Conservation (phyloP, 2,888 invertebrate genomes). For the Formica aserva region DNA sequence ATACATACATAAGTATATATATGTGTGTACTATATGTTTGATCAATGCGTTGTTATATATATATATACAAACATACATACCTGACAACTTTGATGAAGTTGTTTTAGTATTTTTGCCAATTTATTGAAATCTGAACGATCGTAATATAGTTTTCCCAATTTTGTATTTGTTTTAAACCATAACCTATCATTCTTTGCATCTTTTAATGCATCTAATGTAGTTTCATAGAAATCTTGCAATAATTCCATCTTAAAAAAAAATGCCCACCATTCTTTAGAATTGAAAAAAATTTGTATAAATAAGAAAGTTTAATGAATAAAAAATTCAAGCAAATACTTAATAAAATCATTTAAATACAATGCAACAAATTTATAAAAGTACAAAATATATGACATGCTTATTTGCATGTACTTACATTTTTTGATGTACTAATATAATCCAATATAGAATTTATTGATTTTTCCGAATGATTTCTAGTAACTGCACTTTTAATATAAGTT, state of each 20-base stretch:
- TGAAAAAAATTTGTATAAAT: background rate
- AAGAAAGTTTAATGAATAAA: background rate
- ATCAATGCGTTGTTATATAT: background rate
- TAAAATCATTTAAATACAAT: background rate
- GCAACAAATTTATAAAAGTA: conserved; percentile 15
- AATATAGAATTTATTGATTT: conserved; percentile 99
- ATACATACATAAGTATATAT: background rate
- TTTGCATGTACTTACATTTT: conserved; percentile 91
- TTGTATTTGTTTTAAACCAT: conserved; percentile 99
- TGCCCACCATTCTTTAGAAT: background rate
- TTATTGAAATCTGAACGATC: conserved; percentile 98
- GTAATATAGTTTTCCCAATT: conserved; percentile 98
- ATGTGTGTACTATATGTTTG: background rate
- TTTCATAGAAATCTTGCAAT: conserved; percentile 99
- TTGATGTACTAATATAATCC: conserved; percentile 99
- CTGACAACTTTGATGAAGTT: conserved; percentile 98
- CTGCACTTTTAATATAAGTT: conserved; percentile 99
- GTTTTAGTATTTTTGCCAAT: conserved; percentile 98
- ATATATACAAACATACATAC: conserved; percentile 87
- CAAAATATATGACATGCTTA: conserved; percentile 19
- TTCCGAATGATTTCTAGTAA: conserved; percentile 99
- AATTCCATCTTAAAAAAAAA: conserved; percentile 93
- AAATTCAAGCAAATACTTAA: background rate
- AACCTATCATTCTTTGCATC: conserved; percentile 99
- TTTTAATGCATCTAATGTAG: conserved; percentile 96